phyloP scores from a whole-genome alignment of 2,888 invertebrate species.

The Unio delphinus region DNA sequence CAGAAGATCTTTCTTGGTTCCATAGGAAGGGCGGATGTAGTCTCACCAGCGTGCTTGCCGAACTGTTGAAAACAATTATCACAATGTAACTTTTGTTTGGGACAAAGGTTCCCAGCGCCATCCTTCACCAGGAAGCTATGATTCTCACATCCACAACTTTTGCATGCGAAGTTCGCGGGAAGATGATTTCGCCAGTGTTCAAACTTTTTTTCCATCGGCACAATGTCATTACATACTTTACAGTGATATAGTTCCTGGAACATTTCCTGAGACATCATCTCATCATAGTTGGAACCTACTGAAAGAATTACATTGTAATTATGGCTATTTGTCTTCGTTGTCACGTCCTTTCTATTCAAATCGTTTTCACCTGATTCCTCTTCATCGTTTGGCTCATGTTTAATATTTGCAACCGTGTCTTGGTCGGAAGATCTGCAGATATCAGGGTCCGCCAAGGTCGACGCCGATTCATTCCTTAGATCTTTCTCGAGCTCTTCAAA shows the following conservation, averaged over 20 bases:
- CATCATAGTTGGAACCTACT: neutral
- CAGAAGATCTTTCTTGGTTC: slow-evolving; percentile 30
- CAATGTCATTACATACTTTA: slow-evolving; percentile 53
- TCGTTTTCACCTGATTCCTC: too few species aligned
- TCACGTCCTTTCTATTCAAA: too few species aligned
- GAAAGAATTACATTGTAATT: too few species aligned
- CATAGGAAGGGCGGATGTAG: neutral
- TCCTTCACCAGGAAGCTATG: slow-evolving; percentile 6
- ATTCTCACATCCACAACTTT: slow-evolving; percentile 29
- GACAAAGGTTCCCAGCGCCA: neutral
- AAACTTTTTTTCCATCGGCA: slow-evolving; percentile 49
- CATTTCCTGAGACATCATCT: slow-evolving; percentile 25
- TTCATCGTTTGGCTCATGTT: too few species aligned
- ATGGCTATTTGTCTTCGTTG: too few species aligned
- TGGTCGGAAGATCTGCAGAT: neutral
- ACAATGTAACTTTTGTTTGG: slow-evolving; percentile 19
- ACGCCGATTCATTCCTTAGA: slow-evolving; percentile 1
- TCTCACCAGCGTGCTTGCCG: neutral
- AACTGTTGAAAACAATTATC: slow-evolving; percentile 18
- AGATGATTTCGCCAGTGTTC: slow-evolving; percentile 45
- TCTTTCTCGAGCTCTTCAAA: too few species aligned
- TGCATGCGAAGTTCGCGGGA: slow-evolving; percentile 29
- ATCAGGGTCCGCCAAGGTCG: neutral
- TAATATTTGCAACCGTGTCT: too few species aligned
- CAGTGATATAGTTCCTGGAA: slow-evolving; percentile 58